A percentile compares a stretch with the other conserved stretches of the same genome.
These are phyloP conservation scores for Trissonchulus sp. DNA, from an alignment of 2,888 invertebrate genomes.

Conservation along the genomic window DNA sequence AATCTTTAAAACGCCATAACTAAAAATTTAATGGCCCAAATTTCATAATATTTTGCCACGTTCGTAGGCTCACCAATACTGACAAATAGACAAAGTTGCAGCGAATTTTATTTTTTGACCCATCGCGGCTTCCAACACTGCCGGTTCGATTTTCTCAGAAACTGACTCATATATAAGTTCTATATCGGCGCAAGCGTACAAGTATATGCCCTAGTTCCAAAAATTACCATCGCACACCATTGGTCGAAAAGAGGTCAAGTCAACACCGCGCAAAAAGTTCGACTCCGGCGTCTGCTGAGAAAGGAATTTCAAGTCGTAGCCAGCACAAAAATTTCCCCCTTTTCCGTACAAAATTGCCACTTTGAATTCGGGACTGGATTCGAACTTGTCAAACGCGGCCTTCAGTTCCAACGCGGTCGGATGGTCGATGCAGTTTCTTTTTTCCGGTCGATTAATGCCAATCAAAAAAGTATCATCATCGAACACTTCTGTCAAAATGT, in stretches of 20 bases:
- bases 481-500: conserved; percentile 19
- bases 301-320: conserved; percentile 76
- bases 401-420: conserved; percentile 65
- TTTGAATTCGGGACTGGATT: conserved; percentile 65
- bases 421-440: conserved; percentile 73
- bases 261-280: not conserved
- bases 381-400: conserved; percentile 68
- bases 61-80: too few species aligned
- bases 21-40: too few species aligned
- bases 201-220: not conserved
- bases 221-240: not conserved
- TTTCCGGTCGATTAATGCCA: conserved; percentile 76
- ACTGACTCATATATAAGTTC: too few species aligned
- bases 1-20: too few species aligned
- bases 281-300: conserved; percentile 34
- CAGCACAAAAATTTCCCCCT: conserved; percentile 85
- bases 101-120: too few species aligned
- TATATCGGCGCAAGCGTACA: too few species aligned
- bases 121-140: too few species aligned
- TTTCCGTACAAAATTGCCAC: conserved; percentile 74
- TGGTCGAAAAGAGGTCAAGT: not conserved
- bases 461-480: conserved; percentile 58
- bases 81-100: too few species aligned
- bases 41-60: too few species aligned
- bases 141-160: too few species aligned